Base-by-base conservation (phyloP, 2,797 vertebrate species). In the Sebastes hopkinsi region DNA sequence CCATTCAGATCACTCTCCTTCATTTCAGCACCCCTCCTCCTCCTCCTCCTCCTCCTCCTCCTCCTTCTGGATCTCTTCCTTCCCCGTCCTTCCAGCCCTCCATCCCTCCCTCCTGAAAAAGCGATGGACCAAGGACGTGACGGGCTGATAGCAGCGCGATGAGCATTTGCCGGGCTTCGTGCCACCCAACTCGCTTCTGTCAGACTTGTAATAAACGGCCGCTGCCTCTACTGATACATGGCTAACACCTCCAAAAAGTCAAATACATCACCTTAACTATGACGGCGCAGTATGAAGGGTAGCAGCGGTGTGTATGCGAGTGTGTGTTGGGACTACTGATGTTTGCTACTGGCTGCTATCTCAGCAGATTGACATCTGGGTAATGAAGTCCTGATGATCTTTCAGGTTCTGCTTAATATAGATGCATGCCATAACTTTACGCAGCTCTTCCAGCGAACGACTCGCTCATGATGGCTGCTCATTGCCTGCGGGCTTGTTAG, bases 1-100 rank as follows among this genome's bases (percentile, higher is more conserved):
- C 89, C 69, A 84, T 90, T 92, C 90, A 85, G 81, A 91, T 93
- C 87, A 87, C 89, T 88, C 86, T 70, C 80, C 65, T 79, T 84
- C 87, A 75, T 83, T 84, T 85, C 88, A 75, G 29, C 81, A 27
- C 72, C 73, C 80, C 61, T 30, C 84, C 75, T 69, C 81, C 75
- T 70, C 84, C 85, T 42, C 38, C 13, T 67, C 81, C 75, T 70
- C 84, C 75, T 67, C 81, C 76, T 70, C 84, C 75, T 38, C 38
- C 14, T 70, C 83, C 85, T 62, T 72, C 82, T 73, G 82, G 64
- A 74, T 70, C 29, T 34, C 71, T 75, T 14, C 59, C 70, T 76
- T 76, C 72, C 74, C 36, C 5, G 6, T 77, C 72, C 65, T n/a
- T 82, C 78, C 67, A 3, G 77, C 80, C 55, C 72, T 81, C 59